These are phyloP conservation scores for Crocodylus rhombifer DNA, from an alignment of 2,797 vertebrate genomes.

Conservation along the genomic window DNA sequence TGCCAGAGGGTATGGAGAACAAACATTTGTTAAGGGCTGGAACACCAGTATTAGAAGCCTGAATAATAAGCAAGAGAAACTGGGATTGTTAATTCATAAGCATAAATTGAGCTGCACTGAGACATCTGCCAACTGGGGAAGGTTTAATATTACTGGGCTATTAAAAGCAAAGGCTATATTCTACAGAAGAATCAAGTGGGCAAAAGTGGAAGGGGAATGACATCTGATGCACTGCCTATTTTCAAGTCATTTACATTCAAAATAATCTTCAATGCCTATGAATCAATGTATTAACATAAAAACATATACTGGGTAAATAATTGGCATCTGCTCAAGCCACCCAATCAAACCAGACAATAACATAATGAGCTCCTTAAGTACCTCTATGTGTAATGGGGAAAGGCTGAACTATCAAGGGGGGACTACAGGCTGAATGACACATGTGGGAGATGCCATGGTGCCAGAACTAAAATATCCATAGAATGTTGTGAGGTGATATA, in stretches of 20 bases:
- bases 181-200: background rate
- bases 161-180: background rate
- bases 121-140: background rate
- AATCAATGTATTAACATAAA: background rate
- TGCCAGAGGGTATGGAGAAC: background rate
- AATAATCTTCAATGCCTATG: background rate
- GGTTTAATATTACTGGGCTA: rapidly evolving
- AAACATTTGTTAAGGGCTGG: background rate
- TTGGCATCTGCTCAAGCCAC: background rate
- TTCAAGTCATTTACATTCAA: background rate
- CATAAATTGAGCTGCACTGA: background rate
- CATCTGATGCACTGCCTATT: background rate
- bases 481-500: background rate
- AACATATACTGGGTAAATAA: background rate
- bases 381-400: background rate
- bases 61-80: background rate
- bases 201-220: background rate
- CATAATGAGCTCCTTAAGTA: background rate
- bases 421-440: background rate
- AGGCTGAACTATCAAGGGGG: background rate
- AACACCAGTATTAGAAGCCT: rapidly evolving
- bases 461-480: background rate
- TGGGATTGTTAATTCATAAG: background rate
- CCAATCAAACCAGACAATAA: background rate
- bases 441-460: background rate